Percentiles rank a stretch among this genome's conserved stretches.
Evolutionary conservation across 2,113 vertebrate species (phyloP).

Genomic region (Chamaetylas fuelleborni): DNA sequence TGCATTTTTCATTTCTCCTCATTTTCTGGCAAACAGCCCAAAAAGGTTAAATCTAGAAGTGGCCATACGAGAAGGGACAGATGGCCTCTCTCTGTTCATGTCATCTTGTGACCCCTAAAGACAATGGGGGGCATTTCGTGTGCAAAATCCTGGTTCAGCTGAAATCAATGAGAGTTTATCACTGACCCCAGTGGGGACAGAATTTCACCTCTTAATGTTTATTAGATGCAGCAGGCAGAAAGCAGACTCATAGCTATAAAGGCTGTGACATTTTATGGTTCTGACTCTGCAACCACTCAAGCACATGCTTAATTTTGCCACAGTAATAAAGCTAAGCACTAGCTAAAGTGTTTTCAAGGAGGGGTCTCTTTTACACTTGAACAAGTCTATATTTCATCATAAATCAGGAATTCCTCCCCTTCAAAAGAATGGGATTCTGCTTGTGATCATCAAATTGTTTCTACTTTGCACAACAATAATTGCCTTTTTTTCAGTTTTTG

Average conservation of each 20-base stretch:
- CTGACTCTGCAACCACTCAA: constrained; percentile 62
- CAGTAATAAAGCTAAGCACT: constrained; percentile 56
- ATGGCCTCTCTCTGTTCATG: neutral
- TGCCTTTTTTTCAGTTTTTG: neutral
- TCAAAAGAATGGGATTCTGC: neutral
- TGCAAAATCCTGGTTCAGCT: neutral
- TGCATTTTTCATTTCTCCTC: neutral
- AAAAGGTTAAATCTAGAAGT: neutral
- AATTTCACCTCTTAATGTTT: constrained; percentile 53
- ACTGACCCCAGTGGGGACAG: neutral
- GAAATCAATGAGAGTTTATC: neutral
- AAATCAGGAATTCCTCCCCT: constrained; percentile 30
- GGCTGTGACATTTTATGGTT: constrained; percentile 52
- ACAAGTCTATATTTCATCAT: constrained; percentile 31
- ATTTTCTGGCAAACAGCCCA: neutral
- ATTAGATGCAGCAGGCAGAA: constrained; percentile 65
- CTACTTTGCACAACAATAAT: neutral
- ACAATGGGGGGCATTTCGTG: neutral
- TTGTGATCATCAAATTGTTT: neutral
- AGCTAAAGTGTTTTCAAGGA: constrained; percentile 53
- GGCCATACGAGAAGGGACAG: neutral
- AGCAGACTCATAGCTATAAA: constrained; percentile 56
- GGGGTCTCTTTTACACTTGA: constrained; percentile 38
- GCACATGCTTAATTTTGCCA: constrained; percentile 62
- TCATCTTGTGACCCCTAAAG: neutral